Base-by-base conservation (phyloP, 2,888 invertebrate genomes). In the Carabus problematicus region DNA sequence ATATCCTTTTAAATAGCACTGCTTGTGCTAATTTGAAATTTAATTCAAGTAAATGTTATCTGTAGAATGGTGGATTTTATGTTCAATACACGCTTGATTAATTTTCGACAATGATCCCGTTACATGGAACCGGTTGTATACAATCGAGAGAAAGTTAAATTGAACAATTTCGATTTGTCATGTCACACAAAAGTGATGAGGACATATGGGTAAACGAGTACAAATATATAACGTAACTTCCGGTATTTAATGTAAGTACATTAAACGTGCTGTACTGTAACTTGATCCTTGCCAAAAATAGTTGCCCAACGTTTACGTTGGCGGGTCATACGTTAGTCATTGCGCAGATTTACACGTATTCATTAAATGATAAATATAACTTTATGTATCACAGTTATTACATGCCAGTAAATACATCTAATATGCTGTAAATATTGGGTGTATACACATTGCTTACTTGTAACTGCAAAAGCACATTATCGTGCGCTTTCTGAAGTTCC, bases 381-480 rank as follows among this genome's bases (percentile, higher is more conserved):
- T 66, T 64, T 66, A 66, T 66, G 59, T 56, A 41, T 8, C 56
- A 29, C 19, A 18, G 16, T 14, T 1, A 16, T 7, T 52, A 16
- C 9, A 18, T 18, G 18, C 14, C 7, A 9, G 16, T 52, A 12
- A 16, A 16, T 4, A 52, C 19, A 18, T 11, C 9, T 52, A 18
- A 8, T 52, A 18, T 11, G 8, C 4, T n/a, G 8, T 49, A n/a
- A 11, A 49, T n/a, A n/a, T n/a, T n/a, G n/a, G n/a, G n/a, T n/a
- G n/a, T 16, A n/a, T 55, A 18, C n/a, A 39, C 8, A 29, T 40
- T 68, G 71, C 79, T 81, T 81, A 94, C 94, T 87, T 92, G 91
- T 77, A 96, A 85, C 83, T 94, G 92, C 73, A 87, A 84, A 68
- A 95, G 86, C 73, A 95, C 90, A 82, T 93, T 92, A 82, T 92